Conservation (phyloP, 2,888 invertebrate genomes). For the Tenthredo mesomela region DNA sequence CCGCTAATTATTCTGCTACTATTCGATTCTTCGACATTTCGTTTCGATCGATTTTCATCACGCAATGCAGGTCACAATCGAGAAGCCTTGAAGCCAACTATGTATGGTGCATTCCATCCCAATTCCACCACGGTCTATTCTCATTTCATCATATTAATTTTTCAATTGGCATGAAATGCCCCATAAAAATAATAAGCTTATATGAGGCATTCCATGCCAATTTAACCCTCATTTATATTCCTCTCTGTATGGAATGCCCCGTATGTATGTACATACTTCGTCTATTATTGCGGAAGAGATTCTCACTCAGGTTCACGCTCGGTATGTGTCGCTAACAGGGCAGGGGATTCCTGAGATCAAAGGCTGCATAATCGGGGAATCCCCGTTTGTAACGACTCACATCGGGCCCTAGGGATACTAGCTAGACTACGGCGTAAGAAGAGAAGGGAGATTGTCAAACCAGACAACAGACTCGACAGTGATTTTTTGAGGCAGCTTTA, state of each 20-base stretch:
- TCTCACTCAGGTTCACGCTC: neutral
- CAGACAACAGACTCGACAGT: constrained; percentile 9
- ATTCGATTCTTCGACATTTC: neutral
- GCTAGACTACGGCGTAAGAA: constrained; percentile 29
- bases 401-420: neutral
- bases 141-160: neutral
- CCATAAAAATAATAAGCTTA: neutral
- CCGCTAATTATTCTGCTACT: neutral
- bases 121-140: neutral
- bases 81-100: constrained; percentile 23
- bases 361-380: constrained; percentile 4
- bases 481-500: neutral
- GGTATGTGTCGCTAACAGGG: neutral
- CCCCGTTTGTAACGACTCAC: constrained; percentile 17
- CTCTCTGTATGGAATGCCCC: neutral
- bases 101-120: constrained; percentile 19
- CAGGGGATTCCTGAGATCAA: neutral
- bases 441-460: constrained; percentile 30
- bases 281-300: constrained; percentile 10
- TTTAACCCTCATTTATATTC: neutral
- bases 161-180: neutral
- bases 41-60: neutral
- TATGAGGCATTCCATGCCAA: neutral
- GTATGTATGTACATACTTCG: constrained; percentile 8
- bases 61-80: constrained; percentile 12